Percentiles rank a stretch among this genome's conserved stretches.
Evolutionary conservation across 2,797 vertebrate species (phyloP).

Genomic region (Xerus rutilus): DNA sequence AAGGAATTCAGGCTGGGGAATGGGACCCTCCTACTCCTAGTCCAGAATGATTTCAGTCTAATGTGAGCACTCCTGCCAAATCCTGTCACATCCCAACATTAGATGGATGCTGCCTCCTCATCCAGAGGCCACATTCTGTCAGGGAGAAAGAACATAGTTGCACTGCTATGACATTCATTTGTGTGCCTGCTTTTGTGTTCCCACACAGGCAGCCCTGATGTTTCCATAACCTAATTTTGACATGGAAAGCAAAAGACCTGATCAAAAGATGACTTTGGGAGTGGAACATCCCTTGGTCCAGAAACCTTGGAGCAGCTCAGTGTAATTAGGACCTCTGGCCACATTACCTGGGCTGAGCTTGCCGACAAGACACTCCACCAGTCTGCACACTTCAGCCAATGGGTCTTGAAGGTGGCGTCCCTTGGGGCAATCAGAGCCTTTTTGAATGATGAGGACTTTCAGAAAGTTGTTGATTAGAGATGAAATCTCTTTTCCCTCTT

Average conservation of each 20-base stretch:
- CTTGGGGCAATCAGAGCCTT: not conserved
- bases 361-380: not conserved
- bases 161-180: not conserved
- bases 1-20: too few species aligned
- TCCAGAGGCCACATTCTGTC: not conserved
- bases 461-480: not conserved
- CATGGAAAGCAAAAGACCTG: not conserved
- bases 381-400: fast-evolving
- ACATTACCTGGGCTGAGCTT: not conserved
- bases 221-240: not conserved
- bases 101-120: not conserved
- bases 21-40: not conserved
- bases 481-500: not conserved
- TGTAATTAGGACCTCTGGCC: not conserved
- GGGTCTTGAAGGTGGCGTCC: fast-evolving
- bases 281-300: not conserved
- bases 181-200: not conserved
- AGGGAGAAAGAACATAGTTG: not conserved
- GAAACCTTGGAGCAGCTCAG: not conserved
- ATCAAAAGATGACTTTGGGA: not conserved
- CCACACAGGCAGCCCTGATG: not conserved
- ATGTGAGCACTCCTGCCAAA: too few species aligned
- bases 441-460: not conserved
- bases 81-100: too few species aligned
- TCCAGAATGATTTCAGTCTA: not conserved